Conservation (phyloP, 23 tunicate species). For the Botrylloides violaceus region DNA sequence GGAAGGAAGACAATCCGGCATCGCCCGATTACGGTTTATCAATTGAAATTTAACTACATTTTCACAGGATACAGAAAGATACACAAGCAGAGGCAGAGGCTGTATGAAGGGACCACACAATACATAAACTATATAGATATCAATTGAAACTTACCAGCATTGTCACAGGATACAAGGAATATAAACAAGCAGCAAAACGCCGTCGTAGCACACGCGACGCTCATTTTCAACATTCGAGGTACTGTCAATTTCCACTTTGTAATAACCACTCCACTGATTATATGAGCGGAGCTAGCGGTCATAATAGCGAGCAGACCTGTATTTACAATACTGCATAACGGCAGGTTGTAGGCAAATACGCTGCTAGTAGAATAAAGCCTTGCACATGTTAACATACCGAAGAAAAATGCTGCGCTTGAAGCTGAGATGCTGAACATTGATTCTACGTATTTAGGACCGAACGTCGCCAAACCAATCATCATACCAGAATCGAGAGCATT, state of each 20-base stretch:
- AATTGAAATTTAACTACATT: no score
- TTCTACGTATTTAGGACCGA: conserved; percentile 65
- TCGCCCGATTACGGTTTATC: no score
- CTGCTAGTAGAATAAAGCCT: neutral
- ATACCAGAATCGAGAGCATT: conserved; percentile 43
- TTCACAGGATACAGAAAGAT: no score
- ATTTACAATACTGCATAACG: neutral
- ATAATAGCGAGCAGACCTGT: conserved; percentile 11
- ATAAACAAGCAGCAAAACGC: neutral
- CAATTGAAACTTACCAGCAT: neutral
- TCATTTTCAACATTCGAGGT: conserved; percentile 15
- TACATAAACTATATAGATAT: no score
- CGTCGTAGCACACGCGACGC: conserved; percentile 11
- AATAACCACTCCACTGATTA: neutral
- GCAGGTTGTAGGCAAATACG: neutral
- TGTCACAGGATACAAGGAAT: neutral
- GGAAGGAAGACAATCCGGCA: neutral
- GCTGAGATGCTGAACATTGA: conserved; percentile 53
- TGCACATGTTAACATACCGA: conserved; percentile 20
- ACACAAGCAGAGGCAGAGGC: no score
- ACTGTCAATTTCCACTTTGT: conserved; percentile 3
- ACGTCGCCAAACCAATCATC: conserved; percentile 39
- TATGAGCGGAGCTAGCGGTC: conserved; percentile 5
- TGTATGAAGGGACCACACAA: neutral
- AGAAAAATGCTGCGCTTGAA: conserved; percentile 45